phyloP scores from a whole-genome alignment of 2,888 invertebrate genomes.

The Megalurothrips usitatus region DNA sequence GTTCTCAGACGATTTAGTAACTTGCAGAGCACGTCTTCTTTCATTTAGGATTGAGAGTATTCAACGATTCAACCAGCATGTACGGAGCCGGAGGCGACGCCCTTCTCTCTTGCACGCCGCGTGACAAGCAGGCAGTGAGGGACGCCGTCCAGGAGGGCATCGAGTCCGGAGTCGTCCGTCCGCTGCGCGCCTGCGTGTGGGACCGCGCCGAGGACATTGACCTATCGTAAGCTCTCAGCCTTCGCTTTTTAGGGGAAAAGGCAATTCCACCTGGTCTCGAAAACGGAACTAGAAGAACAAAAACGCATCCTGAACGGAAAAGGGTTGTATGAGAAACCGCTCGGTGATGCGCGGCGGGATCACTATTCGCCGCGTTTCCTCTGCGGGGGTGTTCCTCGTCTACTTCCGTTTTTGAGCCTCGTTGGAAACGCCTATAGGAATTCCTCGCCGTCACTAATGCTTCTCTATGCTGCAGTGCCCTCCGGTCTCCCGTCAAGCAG shows the following conservation, averaged over 20 bases:
- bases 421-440: too few species aligned
- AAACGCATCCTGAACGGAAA: too few species aligned
- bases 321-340: too few species aligned
- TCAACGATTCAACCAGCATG: not conserved
- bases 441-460: too few species aligned
- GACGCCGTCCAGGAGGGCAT: not conserved
- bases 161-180: not conserved
- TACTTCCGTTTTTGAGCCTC: too few species aligned
- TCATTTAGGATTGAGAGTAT: not conserved
- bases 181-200: not conserved
- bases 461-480: not conserved
- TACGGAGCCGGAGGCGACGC: not conserved
- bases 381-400: too few species aligned
- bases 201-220: not conserved
- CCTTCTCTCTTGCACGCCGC: not conserved
- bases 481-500: not conserved
- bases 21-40: not conserved
- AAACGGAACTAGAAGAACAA: too few species aligned
- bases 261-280: too few species aligned
- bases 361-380: too few species aligned
- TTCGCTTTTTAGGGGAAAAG: too few species aligned
- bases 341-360: too few species aligned
- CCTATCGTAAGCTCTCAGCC: not conserved
- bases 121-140: not conserved
- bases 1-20: too few species aligned